Evolutionary conservation across 2,113 vertebrate genomes (phyloP), one percentile per base, ranked within the genome.

Genomic region (Neolamprologus brichardi): DNA sequence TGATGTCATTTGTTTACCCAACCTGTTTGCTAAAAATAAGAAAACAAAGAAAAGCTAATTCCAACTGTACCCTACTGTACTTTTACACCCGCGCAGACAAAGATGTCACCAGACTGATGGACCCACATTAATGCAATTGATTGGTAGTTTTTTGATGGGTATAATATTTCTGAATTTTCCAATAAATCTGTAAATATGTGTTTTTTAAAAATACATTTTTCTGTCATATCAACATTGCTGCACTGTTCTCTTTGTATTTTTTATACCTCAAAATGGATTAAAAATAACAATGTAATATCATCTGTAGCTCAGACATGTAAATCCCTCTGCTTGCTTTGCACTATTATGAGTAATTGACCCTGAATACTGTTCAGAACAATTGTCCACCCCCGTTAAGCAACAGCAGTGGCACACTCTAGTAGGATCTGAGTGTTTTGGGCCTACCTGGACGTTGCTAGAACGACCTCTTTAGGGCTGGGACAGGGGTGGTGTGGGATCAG

Each of bases 401-500:
- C 20, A 39, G 51, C 15, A 81, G 39, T 93, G 90, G 94, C 92
- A 82, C 58, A n/a, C 44, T 85, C 91, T 53, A 70, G 8, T 14
- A 3, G 78, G 4, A 44, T 84, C 54, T 77, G 32, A 77, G 14
- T 25, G 49, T 39, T 90, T 72, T 20, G 4, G 20, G 44, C 37
- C 46, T 78, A 41, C 80, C 91, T 92, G 90, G 89, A 93, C 51
- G 8, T 62, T 88, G 39, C 81, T 75, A 41, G 94, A 94, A 84
- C 62, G 11, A 83, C 58, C 91, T 89, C 79, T 90, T 88, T 54
- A 60, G 39, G 13, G 67, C 2, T 44, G 53, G 58, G 70, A 87
- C 8, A 75, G 84, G 88, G 95, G 88, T 52, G 92, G 46, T 6
- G 15, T 51, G 51, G 94, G 93, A 94, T 94, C 91, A 81, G 92